Evolutionary conservation across 2,888 invertebrate species (phyloP), one percentile per base, ranked within the genome.

Genomic region (Branchellion lobata): DNA sequence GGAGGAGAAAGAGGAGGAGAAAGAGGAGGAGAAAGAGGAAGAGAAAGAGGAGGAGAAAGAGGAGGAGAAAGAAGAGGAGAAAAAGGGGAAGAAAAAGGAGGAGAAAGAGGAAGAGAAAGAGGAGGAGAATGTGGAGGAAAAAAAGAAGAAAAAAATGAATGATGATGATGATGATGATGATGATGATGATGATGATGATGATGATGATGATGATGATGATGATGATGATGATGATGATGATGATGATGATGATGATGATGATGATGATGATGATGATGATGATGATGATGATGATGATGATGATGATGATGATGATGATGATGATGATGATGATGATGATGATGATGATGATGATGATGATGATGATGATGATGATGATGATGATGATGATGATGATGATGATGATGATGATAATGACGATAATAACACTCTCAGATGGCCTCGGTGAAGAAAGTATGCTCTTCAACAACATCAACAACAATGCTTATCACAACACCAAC

Each of bases 221-320:
- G 27, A 68, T 68, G 27, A 68, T 68, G 27, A 68, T 68, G 27
- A 68, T 68, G 27, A 68, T 68, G 27, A 68, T 68, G 27, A 68
- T 68, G 27, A 68, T 68, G 27, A 68, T 68, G 27, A 68, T 68
- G 27, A 68, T 68, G 27, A 68, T 68, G 69, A 68, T 68, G 69
- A 68, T 68, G 69, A 68, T 68, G 69, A 68, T 68, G 69, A 68
- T 24, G 69, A 68, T 68, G 69, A 68, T 47, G 53, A 74, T 65
- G 74, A 74, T 47, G 74, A 73, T 73, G 74, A 73, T 36, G 74
- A 73, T 73, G 74, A 73, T 36, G 74, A 73, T 73, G 74, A 73
- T 36, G 74, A 73, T 73, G 74, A 73, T 36, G 74, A 73, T 73
- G 74, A 73, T 36, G 74, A 73, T 73, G 74, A 73, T 36, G 74